Conservation (phyloP, 2,113 vertebrate genomes). For the Ammodytes marinus region DNA sequence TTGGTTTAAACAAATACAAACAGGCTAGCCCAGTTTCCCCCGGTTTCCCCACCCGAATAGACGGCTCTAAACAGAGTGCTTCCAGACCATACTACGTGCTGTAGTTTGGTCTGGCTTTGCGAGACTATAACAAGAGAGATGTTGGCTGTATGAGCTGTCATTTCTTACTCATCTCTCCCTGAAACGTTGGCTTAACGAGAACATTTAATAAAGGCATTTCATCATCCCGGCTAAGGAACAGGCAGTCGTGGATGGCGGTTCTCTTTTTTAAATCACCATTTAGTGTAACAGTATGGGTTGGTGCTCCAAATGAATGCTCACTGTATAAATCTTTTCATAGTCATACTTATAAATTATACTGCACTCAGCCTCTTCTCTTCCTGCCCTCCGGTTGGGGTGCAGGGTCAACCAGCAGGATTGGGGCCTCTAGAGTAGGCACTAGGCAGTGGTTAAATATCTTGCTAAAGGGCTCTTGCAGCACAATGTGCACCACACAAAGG, state of each 20-base stretch:
- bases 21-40: too few species aligned
- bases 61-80: too few species aligned
- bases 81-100: too few species aligned
- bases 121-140: slow-evolving; percentile 30
- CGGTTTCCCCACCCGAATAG: too few species aligned
- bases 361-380: background rate
- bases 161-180: slow-evolving; percentile 25
- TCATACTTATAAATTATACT: background rate
- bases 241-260: background rate
- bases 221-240: slow-evolving; percentile 21
- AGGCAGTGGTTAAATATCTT: slow-evolving; percentile 30
- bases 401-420: slow-evolving; percentile 13
- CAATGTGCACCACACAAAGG: background rate
- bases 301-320: slow-evolving; percentile 4
- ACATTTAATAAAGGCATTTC: slow-evolving; percentile 47
- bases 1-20: too few species aligned
- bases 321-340: background rate
- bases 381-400: background rate
- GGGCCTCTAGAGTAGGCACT: background rate
- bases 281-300: background rate
- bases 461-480: slow-evolving; percentile 17
- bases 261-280: slow-evolving; percentile 9
- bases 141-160: slow-evolving; percentile 31
- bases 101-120: too few species aligned
- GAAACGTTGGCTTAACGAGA: slow-evolving; percentile 20